These are phyloP conservation scores for Corythoichthys intestinalis DNA, from an alignment of 2,113 vertebrate genomes.

Conservation along the genomic window DNA sequence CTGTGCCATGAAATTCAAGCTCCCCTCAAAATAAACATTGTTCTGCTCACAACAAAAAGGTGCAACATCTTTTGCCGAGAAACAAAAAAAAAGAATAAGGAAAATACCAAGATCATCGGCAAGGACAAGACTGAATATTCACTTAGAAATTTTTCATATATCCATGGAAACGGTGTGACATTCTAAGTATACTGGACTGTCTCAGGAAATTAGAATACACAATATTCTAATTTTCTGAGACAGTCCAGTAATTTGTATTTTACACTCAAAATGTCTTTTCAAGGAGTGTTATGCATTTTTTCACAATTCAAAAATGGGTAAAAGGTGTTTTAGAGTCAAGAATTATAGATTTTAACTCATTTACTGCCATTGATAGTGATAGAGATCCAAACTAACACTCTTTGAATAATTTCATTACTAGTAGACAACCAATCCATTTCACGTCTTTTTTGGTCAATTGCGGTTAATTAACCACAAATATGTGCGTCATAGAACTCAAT, in stretches of 20 bases:
- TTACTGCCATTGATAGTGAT: no score
- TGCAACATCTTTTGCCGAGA: neutral
- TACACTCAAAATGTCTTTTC: neutral
- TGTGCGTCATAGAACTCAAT: no score
- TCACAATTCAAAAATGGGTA: neutral
- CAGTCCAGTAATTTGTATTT: neutral
- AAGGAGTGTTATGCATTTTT: neutral
- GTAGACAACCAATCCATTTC: no score
- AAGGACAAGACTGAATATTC: neutral
- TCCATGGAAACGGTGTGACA: neutral
- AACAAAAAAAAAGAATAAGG: neutral
- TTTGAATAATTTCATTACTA: no score
- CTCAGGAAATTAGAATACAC: no score
- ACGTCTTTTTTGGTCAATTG: no score
- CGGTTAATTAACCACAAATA: no score
- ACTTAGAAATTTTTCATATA: neutral
- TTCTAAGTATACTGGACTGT: neutral
- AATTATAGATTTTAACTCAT: no score
- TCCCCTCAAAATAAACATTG: neutral
- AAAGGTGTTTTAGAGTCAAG: no score
- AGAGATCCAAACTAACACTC: no score
- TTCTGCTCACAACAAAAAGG: neutral
- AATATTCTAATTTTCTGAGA: no score
- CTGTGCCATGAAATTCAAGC: conserved; percentile 12
- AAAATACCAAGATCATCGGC: neutral